A percentile compares a stretch with the other conserved stretches of the same genome.
phyloP scores from a whole-genome alignment of 2,888 invertebrate genomes.

The Andrena dorsata region DNA sequence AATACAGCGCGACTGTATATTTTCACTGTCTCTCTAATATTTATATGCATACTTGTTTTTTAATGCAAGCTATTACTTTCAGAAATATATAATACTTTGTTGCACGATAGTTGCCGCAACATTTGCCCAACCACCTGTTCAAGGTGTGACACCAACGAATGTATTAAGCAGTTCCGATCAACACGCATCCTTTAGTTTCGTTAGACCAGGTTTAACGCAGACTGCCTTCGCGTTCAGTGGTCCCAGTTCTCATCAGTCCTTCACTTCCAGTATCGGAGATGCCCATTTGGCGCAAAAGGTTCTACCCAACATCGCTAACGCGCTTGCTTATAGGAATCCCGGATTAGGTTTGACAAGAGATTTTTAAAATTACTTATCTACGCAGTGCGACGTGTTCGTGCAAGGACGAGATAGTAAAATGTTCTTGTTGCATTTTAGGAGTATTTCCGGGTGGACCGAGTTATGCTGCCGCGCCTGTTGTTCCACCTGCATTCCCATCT shows the following conservation, averaged over 20 bases:
- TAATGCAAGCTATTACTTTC: conserved; percentile 27
- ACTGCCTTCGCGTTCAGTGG: conserved; percentile 81
- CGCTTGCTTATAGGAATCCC: conserved; percentile 80
- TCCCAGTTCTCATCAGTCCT: conserved; percentile 81
- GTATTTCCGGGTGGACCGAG: conserved; percentile 62
- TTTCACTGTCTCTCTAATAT: not conserved
- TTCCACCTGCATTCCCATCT: conserved; percentile 42
- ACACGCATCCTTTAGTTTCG: conserved; percentile 81
- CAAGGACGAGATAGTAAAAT: not conserved
- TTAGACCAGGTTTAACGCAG: conserved; percentile 81
- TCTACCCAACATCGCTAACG: conserved; percentile 78
- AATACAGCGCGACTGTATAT: not conserved
- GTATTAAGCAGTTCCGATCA: conserved; percentile 79
- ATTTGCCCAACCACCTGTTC: conserved; percentile 66
- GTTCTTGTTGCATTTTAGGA: conserved; percentile 51
- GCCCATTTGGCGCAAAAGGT: conserved; percentile 78
- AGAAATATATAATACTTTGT: conserved; percentile 69
- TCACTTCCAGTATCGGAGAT: conserved; percentile 81
- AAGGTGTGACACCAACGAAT: conserved; percentile 77
- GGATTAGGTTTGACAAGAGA: conserved; percentile 70
- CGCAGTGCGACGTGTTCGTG: not conserved
- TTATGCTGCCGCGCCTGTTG: conserved; percentile 58
- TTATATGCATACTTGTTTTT: not conserved
- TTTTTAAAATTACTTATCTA: not conserved
- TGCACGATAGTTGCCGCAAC: conserved; percentile 50